phyloP scores from a whole-genome alignment of 1,140 invertebrate genomes.

The Penaeus vannamei region DNA sequence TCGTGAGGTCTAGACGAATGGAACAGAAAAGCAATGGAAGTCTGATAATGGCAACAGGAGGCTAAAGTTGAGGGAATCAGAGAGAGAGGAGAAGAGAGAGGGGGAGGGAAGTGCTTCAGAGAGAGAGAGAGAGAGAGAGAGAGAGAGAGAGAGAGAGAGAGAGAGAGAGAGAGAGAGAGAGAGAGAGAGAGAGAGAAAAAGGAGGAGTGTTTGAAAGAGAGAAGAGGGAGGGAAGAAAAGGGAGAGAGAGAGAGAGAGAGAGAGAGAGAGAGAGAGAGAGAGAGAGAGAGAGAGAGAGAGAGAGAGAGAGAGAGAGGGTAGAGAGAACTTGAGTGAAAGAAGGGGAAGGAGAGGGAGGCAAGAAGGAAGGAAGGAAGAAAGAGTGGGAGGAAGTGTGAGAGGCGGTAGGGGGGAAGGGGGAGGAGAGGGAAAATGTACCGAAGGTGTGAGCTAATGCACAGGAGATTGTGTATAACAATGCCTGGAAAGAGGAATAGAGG shows the following conservation, averaged over 20 bases:
- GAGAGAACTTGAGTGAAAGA: too few relatives aligned
- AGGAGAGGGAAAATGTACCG: too few relatives aligned
- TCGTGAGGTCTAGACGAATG: neutral
- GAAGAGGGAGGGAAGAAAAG: conserved; percentile 31
- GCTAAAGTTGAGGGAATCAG: conserved; percentile 15
- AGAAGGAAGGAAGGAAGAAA: too few relatives aligned
- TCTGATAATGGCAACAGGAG: neutral
- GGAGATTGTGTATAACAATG: too few relatives aligned
- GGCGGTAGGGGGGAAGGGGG: too few relatives aligned
- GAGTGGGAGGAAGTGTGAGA: too few relatives aligned
- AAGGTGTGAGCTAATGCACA: too few relatives aligned
- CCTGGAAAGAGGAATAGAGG: conserved; percentile 23
- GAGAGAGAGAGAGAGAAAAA: neutral
- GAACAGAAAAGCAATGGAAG: neutral
- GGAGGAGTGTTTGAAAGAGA: neutral
- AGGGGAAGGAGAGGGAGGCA: too few relatives aligned
- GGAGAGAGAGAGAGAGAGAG: conserved; percentile 49
- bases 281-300: conserved; percentile 51
- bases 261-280: conserved; percentile 43
- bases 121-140: conserved; percentile 27
- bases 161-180: neutral
- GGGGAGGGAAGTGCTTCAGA: neutral
- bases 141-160: neutral
- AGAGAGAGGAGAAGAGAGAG: conserved; percentile 25
- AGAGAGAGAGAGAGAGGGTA: neutral